Evolutionary conservation across 2,888 invertebrate species (phyloP), one percentile per base, ranked within the genome.

Genomic region (Pedicia rivosa): DNA sequence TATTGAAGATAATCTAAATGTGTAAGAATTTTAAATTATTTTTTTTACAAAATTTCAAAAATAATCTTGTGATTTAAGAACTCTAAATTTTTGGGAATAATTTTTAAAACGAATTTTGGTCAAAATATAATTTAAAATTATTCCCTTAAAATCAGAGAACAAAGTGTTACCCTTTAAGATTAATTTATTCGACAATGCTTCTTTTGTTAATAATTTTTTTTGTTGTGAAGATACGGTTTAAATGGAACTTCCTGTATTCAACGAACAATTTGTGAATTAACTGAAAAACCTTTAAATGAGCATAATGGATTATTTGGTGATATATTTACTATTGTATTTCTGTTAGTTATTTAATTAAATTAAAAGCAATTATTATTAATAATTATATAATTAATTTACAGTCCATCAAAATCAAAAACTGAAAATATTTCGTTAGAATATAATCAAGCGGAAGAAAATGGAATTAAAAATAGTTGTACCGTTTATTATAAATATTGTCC

Each of bases 231-330:
- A 9, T 20, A 32, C 20, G 68, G 68, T 16, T 66, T 66, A 52
- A 54, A 63, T 13, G 73, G 72, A 3, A 60, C 59, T 38, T 50
- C 57, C 24, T 74, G 74, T 51, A 56, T 74, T 39, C 60, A 71
- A 35, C 59, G 70, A 47, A 64, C 67, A 31, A 72, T 75, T 47
- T 75, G 74, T 48, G 73, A 74, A 48, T 64, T 65, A 32, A 64
- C 69, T 13, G 57, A 62, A 30, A 55, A 59, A 14, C 69, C 69
- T 37, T 59, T 72, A 42, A 47, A 49, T 25, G 57, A 61, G 39
- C 65, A 64, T 47, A 67, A 70, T 48, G 74, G 74, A 14, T 53
- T 75, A 26, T 47, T 74, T 30, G 67, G 74, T n/a, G 70, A 72
- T 50, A 50, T 75, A 36, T 51, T 74, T 6, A 69, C 72, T 46